phyloP scores from a whole-genome alignment of 2,113 vertebrate species.

The Pachypanchax playfairii region DNA sequence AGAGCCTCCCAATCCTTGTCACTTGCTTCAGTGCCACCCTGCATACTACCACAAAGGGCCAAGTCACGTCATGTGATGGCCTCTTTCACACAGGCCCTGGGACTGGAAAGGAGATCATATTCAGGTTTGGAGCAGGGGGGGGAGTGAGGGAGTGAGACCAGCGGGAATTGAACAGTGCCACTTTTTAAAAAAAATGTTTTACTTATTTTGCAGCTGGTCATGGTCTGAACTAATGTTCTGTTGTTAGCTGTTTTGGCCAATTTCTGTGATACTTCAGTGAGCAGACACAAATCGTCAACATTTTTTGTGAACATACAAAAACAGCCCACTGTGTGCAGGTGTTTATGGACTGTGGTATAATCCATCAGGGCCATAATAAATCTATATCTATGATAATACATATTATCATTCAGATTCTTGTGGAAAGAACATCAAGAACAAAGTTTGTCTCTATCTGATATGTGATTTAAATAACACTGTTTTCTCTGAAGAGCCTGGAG shows the following conservation, averaged over 20 bases:
- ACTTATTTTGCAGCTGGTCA: slow-evolving; percentile 13
- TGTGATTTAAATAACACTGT: neutral
- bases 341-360: neutral
- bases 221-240: neutral
- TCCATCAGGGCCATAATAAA: neutral
- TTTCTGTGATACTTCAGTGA: neutral
- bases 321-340: neutral
- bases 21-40: slow-evolving; percentile 51
- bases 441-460: neutral
- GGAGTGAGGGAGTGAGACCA: slow-evolving; percentile 44
- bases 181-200: slow-evolving; percentile 18
- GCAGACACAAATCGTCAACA: too few species aligned
- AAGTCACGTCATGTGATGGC: slow-evolving; percentile 70
- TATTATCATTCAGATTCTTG: neutral
- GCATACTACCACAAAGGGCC: slow-evolving; percentile 57
- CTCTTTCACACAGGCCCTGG: slow-evolving; percentile 62
- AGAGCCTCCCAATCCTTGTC: slow-evolving; percentile 60
- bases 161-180: slow-evolving; percentile 21
- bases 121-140: slow-evolving; percentile 19
- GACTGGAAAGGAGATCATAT: slow-evolving; percentile 52
- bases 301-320: too few species aligned
- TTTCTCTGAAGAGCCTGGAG: neutral
- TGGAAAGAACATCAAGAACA: too few species aligned
- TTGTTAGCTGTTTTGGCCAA: neutral
- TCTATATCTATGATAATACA: neutral